These are phyloP conservation scores for Liolophura sinensis DNA, from an alignment of 1,140 invertebrate species.

Conservation along the genomic window DNA sequence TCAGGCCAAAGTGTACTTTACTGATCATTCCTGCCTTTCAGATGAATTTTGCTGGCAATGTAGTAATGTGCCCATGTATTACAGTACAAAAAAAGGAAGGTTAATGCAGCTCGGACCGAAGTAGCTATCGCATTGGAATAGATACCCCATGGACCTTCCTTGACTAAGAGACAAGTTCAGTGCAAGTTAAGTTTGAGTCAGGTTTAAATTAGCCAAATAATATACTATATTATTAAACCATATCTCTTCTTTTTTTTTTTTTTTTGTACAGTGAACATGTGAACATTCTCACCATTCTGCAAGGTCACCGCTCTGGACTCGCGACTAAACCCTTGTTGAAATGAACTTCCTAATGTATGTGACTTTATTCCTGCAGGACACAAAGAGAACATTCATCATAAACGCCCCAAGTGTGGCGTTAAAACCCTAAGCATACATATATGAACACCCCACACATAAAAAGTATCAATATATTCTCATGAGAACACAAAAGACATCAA, in stretches of 20 bases:
- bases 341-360: slow-evolving; percentile 62
- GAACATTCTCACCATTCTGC: slow-evolving; percentile 74
- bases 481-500: background rate
- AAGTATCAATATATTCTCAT: background rate
- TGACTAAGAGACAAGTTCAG: too few relatives aligned
- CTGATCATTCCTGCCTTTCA: too few relatives aligned
- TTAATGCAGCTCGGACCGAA: too few relatives aligned
- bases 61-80: too few relatives aligned
- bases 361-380: slow-evolving; percentile 41
- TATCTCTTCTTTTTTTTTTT: background rate
- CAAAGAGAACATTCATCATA: background rate
- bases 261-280: background rate
- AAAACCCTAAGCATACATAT: too few relatives aligned
- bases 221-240: background rate
- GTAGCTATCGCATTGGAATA: too few relatives aligned
- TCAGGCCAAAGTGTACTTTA: too few relatives aligned
- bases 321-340: slow-evolving; percentile 78
- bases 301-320: slow-evolving; percentile 90
- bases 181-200: background rate
- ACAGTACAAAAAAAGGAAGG: too few relatives aligned
- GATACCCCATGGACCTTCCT: too few relatives aligned
- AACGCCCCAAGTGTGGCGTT: too few relatives aligned
- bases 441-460: background rate
- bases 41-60: too few relatives aligned
- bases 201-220: background rate